Evolutionary conservation across 1,140 invertebrate species (phyloP).

Genomic region (Rhizoglyphus robini): DNA sequence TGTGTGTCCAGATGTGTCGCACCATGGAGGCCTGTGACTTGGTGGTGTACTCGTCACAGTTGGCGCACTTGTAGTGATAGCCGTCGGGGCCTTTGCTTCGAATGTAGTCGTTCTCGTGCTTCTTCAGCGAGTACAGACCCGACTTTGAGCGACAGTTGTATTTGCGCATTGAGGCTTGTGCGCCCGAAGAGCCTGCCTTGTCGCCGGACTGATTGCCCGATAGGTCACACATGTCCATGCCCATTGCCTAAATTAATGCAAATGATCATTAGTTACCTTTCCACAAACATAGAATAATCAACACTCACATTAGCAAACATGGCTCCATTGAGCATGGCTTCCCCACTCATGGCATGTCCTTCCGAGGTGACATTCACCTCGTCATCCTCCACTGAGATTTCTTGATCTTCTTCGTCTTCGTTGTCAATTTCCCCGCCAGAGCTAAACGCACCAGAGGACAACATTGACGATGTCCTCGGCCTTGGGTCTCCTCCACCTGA

Average conservation of each 20-base stretch:
- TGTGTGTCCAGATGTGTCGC: constrained; percentile 17
- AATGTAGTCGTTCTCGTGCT: neutral
- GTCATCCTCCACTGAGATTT: neutral
- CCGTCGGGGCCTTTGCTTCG: neutral
- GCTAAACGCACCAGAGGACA: neutral
- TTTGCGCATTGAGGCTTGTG: neutral
- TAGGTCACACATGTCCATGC: no score
- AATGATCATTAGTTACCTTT: no score
- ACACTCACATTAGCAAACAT: no score
- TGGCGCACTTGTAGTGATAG: neutral
- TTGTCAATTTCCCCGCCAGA: neutral
- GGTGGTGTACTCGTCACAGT: neutral
- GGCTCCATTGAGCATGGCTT: no score
- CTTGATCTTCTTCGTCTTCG: neutral
- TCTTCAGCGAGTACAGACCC: constrained; percentile 13
- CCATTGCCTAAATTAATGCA: no score
- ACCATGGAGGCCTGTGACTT: constrained; percentile 10
- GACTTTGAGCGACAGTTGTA: neutral
- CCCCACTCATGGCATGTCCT: no score
- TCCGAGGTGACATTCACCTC: neutral
- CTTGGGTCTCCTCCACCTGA: neutral
- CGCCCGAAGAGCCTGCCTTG: no score
- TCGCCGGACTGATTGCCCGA: no score
- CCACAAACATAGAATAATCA: no score
- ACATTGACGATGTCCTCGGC: neutral